Evolutionary conservation across 2,797 vertebrate genomes (phyloP).

Genomic region (Lepilemur ruficaudatus): DNA sequence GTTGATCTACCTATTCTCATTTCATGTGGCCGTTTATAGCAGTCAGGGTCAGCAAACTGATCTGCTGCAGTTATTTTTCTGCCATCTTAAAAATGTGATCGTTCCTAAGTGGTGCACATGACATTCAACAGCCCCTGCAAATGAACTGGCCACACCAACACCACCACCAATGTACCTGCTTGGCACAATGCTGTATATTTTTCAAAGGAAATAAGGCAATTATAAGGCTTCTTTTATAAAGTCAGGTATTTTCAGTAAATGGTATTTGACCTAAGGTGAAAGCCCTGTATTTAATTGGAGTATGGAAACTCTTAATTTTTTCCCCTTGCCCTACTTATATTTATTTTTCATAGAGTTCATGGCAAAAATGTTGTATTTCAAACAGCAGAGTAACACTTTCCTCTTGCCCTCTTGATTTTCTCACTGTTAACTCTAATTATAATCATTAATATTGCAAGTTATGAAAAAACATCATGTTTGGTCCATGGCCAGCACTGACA

Average conservation of each 20-base stretch:
- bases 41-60: conserved; percentile 27
- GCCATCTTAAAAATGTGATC: background rate
- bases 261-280: conserved; percentile 62
- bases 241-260: conserved; percentile 42
- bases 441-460: background rate
- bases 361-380: conserved; percentile 37
- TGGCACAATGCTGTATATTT: conserved; percentile 40
- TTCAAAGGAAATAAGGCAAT: conserved; percentile 62
- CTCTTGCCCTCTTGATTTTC: conserved; percentile 30
- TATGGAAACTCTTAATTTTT: background rate
- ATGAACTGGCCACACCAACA: background rate
- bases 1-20: conserved; percentile 69
- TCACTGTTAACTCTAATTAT: conserved; percentile 2
- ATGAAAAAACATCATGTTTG: conserved; percentile 5
- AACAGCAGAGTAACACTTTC: conserved; percentile 21
- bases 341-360: conserved; percentile 55
- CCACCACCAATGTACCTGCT: background rate
- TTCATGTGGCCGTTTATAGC: conserved; percentile 42
- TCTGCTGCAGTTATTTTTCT: background rate
- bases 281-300: conserved; percentile 40
- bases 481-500: background rate
- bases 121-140: background rate
- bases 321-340: background rate
- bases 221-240: conserved; percentile 43
- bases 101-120: background rate